These are phyloP conservation scores for Apogon hyalosoma DNA, from an alignment of 2,797 vertebrate species.

Conservation along the genomic window DNA sequence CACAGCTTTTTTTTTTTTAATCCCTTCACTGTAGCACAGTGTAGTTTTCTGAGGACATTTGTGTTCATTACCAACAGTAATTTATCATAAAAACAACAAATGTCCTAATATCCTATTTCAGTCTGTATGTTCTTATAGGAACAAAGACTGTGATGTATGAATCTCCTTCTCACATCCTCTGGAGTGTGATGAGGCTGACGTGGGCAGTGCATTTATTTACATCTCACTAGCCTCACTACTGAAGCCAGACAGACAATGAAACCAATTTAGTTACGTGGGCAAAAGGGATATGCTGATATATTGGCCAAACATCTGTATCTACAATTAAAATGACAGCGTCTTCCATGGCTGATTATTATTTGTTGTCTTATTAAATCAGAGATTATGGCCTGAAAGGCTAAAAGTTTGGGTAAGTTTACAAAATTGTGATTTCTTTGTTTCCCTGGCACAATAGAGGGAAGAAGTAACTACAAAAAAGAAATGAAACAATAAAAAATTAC, in stretches of 20 bases:
- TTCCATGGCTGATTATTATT: too few species aligned
- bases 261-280: background rate
- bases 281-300: too few species aligned
- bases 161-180: background rate
- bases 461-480: too few species aligned
- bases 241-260: background rate
- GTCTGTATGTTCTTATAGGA: background rate
- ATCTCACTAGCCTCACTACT: background rate
- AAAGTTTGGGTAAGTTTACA: too few species aligned
- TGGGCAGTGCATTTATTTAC: conserved; percentile 9
- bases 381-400: too few species aligned
- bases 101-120: background rate
- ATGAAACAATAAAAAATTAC: too few species aligned
- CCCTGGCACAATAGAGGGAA: too few species aligned
- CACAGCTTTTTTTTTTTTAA: conserved; percentile 6
- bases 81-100: background rate
- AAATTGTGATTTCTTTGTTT: too few species aligned
- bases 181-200: background rate
- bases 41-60: conserved; percentile 19
- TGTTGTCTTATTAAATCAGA: too few species aligned
- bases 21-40: conserved; percentile 1
- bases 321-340: too few species aligned
- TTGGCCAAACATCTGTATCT: too few species aligned
- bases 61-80: conserved; percentile 16
- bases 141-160: conserved; percentile 1